phyloP scores from a whole-genome alignment of 2,113 vertebrate genomes.

The Corvus cornix region DNA sequence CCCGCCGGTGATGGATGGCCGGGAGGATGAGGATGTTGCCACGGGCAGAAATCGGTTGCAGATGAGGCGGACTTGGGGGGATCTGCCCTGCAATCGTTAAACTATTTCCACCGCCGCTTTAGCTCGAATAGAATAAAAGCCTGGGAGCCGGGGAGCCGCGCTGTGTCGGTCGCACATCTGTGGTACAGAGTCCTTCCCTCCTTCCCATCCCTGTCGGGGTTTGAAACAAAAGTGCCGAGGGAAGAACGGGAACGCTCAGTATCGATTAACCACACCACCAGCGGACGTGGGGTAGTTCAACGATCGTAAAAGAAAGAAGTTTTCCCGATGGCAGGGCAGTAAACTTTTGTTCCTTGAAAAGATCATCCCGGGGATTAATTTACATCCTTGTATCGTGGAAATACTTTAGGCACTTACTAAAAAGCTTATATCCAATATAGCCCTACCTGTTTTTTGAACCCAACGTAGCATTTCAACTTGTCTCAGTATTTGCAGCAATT shows the following conservation, averaged over 20 bases:
- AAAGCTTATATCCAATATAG: neutral
- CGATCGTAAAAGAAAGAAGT: neutral
- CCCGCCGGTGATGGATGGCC: neutral
- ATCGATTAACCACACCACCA: neutral
- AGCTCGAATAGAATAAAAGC: neutral
- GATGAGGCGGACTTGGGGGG: slow-evolving; percentile 3
- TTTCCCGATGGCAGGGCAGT: neutral
- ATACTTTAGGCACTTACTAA: neutral
- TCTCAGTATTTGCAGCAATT: neutral
- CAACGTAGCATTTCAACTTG: neutral
- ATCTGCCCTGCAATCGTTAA: neutral
- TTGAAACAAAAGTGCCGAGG: neutral
- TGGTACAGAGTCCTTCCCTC: neutral
- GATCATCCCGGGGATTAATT: neutral
- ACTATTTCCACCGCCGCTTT: neutral
- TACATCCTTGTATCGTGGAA: neutral
- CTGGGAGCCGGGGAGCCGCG: neutral
- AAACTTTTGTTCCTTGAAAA: neutral
- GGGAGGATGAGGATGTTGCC: slow-evolving; percentile 30
- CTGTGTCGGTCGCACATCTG: neutral
- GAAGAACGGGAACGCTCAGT: neutral
- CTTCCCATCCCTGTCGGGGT: neutral
- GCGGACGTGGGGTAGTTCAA: neutral
- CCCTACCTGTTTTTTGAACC: neutral
- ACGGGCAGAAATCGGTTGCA: slow-evolving; percentile 29